phyloP scores from a whole-genome alignment of 2,113 vertebrate species.

The Psilopogon haemacephalus region DNA sequence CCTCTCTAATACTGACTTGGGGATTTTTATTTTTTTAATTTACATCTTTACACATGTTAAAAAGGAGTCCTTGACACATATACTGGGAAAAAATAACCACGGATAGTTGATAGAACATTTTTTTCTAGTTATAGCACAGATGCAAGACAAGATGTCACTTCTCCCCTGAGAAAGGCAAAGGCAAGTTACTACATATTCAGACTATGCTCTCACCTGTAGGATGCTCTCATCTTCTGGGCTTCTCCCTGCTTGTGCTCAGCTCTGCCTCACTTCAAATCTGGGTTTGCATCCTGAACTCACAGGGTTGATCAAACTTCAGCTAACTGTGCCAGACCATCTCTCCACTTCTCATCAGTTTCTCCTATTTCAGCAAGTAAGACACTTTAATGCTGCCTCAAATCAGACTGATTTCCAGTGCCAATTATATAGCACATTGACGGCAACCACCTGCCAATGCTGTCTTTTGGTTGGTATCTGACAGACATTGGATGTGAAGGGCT shows the following conservation, averaged over 20 bases:
- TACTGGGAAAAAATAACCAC: not conserved
- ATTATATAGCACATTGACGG: not conserved
- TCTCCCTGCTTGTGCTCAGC: not conserved
- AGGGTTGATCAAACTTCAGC: not conserved
- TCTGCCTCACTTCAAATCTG: not conserved
- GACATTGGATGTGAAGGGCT: not conserved
- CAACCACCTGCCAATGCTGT: not conserved
- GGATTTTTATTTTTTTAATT: not conserved
- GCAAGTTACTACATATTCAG: not conserved
- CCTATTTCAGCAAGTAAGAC: not conserved
- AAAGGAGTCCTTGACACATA: not conserved
- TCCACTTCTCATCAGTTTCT: not conserved
- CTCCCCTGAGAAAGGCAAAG: not conserved
- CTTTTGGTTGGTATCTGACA: not conserved
- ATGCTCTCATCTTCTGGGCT: not conserved
- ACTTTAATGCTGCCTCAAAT: not conserved
- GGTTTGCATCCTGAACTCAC: not conserved
- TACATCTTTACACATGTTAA: not conserved
- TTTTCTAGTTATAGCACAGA: not conserved
- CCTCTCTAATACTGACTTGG: not conserved
- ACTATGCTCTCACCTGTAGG: not conserved
- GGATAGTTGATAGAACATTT: not conserved
- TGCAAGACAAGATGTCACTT: not conserved
- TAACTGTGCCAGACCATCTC: not conserved
- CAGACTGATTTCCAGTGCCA: not conserved